phyloP scores from a whole-genome alignment of 2,113 vertebrate species.

The Blennius ocellaris region DNA sequence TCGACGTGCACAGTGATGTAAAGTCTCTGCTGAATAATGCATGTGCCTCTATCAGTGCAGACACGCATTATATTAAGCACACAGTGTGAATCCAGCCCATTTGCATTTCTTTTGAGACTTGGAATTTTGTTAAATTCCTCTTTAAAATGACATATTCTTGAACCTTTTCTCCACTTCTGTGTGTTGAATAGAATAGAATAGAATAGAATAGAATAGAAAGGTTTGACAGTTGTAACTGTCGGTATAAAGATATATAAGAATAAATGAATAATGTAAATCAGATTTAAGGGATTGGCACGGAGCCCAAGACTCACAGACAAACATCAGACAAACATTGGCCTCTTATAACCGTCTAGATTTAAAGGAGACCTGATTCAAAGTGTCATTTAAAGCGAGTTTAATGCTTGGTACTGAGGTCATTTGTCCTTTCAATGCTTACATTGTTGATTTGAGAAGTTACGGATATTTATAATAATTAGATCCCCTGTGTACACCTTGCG shows the following conservation, averaged over 20 bases:
- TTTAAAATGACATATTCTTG: background rate
- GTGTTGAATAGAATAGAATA: too few relatives aligned
- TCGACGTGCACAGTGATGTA: background rate
- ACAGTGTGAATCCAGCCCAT: background rate
- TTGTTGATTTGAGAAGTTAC: background rate
- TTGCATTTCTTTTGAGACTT: background rate
- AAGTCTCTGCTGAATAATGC: slow-evolving; percentile 30
- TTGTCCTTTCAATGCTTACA: background rate
- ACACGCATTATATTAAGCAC: background rate
- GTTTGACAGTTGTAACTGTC: too few relatives aligned
- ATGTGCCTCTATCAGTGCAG: background rate
- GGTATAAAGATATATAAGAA: too few relatives aligned
- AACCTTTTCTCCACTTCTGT: background rate
- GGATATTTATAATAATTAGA: background rate
- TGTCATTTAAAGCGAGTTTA: background rate
- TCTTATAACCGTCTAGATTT: too few relatives aligned
- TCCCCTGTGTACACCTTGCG: slow-evolving; percentile 20
- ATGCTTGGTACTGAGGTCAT: background rate
- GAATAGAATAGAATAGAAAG: too few relatives aligned
- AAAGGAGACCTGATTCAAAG: too few relatives aligned
- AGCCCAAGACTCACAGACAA: too few relatives aligned
- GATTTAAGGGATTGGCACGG: too few relatives aligned
- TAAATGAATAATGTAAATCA: too few relatives aligned
- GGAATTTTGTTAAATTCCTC: background rate
- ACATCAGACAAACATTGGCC: too few relatives aligned